Conservation (phyloP, 2,797 vertebrate genomes). For the Bradypodion pumilum region DNA sequence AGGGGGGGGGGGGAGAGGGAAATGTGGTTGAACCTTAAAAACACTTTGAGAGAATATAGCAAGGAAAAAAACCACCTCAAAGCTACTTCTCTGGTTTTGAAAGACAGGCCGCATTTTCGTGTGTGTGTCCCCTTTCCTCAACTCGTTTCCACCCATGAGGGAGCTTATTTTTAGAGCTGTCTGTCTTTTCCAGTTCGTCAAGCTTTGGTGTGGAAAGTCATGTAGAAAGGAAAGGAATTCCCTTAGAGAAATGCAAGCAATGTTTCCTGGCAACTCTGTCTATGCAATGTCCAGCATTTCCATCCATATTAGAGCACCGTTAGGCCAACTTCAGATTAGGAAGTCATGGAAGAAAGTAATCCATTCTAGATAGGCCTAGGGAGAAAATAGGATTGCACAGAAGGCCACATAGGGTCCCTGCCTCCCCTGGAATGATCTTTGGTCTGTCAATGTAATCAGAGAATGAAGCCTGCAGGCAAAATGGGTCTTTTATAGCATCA, state of each 20-base stretch:
- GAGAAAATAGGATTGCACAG: neutral
- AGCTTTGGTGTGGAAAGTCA: slow-evolving; percentile 30
- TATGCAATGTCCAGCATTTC: neutral
- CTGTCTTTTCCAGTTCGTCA: slow-evolving; percentile 57
- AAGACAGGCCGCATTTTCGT: slow-evolving; percentile 3
- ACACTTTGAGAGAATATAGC: neutral
- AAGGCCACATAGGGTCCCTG: neutral
- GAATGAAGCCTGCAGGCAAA: neutral
- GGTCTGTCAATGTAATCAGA: neutral
- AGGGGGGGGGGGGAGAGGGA: neutral
- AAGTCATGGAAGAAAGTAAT: neutral
- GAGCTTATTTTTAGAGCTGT: slow-evolving; percentile 51
- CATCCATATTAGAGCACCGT: slow-evolving; percentile 14
- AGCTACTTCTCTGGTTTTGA: neutral
- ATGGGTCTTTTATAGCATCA: no score
- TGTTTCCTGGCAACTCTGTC: slow-evolving; percentile 15
- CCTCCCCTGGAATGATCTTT: neutral
- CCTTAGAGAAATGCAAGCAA: slow-evolving; percentile 28
- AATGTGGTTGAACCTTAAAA: neutral
- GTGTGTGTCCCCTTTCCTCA: neutral
- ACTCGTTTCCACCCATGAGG: slow-evolving; percentile 30
- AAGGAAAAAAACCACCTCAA: slow-evolving; percentile 1
- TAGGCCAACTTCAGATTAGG: neutral
- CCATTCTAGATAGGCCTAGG: neutral
- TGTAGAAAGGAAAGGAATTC: slow-evolving; percentile 46